Evolutionary conservation across 1,140 invertebrate species (phyloP).

Genomic region (Drosophila kikkawai): DNA sequence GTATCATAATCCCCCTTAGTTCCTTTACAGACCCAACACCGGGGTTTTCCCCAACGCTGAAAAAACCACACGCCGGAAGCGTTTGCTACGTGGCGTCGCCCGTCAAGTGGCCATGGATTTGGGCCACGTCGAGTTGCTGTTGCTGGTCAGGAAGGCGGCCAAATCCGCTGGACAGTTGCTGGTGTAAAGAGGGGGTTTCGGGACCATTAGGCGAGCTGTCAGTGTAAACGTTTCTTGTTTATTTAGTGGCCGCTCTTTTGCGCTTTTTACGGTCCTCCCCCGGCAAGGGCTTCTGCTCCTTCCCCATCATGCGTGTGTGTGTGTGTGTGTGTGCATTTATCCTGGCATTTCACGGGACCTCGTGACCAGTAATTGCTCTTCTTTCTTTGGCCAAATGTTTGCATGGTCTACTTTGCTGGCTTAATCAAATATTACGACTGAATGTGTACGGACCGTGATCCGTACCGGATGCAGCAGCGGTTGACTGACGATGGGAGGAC

Average conservation of each 20-base stretch:
- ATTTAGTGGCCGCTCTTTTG: constrained; percentile 69
- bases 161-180: constrained; percentile 23
- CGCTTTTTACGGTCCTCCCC: constrained; percentile 59
- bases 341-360: constrained; percentile 47
- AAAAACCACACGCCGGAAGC: constrained; percentile 64
- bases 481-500: constrained; percentile 38
- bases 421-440: constrained; percentile 75
- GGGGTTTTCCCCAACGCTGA: constrained; percentile 21
- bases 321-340: constrained; percentile 9
- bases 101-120: constrained; percentile 76
- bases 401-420: constrained; percentile 55
- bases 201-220: constrained; percentile 64
- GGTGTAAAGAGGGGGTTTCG: background rate
- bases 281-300: background rate
- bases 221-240: constrained; percentile 63
- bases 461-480: constrained; percentile 57
- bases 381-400: constrained; percentile 55
- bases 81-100: constrained; percentile 69
- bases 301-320: background rate
- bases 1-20: background rate
- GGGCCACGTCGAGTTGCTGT: constrained; percentile 46
- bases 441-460: constrained; percentile 23
- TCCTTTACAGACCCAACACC: background rate
- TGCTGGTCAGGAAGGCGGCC: constrained; percentile 40
- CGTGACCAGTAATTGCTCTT: constrained; percentile 76